Evolutionary conservation across 2,888 invertebrate species (phyloP).

Genomic region (Diogma glabrata): DNA sequence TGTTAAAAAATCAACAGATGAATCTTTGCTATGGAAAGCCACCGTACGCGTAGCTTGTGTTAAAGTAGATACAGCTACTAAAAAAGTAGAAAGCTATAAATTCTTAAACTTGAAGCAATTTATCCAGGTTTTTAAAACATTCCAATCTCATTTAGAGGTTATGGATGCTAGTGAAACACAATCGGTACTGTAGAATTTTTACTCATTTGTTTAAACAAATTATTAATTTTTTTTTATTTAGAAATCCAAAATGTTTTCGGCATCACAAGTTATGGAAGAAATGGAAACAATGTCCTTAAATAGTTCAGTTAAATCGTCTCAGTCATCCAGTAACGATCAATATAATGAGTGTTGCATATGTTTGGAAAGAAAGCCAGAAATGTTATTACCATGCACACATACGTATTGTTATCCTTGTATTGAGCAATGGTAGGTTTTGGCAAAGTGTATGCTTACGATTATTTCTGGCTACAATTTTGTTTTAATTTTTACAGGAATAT

Average conservation of each 20-base stretch:
- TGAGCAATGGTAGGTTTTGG: constrained; percentile 56
- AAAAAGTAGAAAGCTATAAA: constrained; percentile 45
- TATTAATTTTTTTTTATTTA: too few species aligned
- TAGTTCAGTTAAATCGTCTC: constrained; percentile 21
- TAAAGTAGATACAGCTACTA: constrained; percentile 42
- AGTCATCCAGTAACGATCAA: constrained; percentile 26
- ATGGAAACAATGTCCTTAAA: constrained; percentile 24
- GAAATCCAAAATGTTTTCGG: too few species aligned
- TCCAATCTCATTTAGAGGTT: constrained; percentile 38
- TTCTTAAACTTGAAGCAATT: constrained; percentile 51
- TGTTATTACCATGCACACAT: constrained; percentile 57
- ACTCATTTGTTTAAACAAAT: too few species aligned
- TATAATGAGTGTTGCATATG: constrained; percentile 57
- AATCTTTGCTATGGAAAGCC: constrained; percentile 54
- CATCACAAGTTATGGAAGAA: constrained; percentile 35
- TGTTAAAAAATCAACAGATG: constrained; percentile 51
- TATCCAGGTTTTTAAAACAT: constrained; percentile 45
- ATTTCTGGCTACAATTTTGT: not conserved
- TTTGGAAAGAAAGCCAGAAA: constrained; percentile 54
- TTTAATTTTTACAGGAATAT: constrained; percentile 44
- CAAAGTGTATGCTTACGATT: not conserved
- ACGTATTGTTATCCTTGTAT: constrained; percentile 59
- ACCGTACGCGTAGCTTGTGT: constrained; percentile 53
- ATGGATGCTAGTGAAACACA: constrained; percentile 29
- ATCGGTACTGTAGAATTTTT: too few species aligned